Evolutionary conservation across 2,888 invertebrate genomes (phyloP), one percentile per base, ranked within the genome.

Genomic region (Melolontha melolontha): DNA sequence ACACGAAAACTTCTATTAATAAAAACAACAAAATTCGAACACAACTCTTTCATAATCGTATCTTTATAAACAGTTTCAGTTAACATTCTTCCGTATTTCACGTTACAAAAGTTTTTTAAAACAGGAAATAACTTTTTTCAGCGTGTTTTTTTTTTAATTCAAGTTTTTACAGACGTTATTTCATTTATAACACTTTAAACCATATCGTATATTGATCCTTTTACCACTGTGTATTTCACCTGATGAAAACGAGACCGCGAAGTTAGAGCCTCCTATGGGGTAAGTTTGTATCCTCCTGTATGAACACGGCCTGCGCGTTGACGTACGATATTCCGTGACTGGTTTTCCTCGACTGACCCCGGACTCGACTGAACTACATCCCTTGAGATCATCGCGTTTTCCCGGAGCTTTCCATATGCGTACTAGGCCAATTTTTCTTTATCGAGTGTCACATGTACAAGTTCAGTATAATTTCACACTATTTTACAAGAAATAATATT

Each of bases 171-270:
- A 6, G 34, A 34, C 34, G 10, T 5, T 34, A 34, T 34, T 34
- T 34, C 34, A 34, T 34, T 34, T 34, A 34, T 8, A 6, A 34
- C 34, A 34, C 34, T 34, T 6, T 34, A 6, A 34, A 34, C 74
- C 75, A 73, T 74, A 73, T 70, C 72, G 72, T 74, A 75, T 75
- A 75, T 75, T 75, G 75, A 75, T 75, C 74, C 73, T 73, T 70
- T 71, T 74, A 72, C 75, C 74, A 75, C 75, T 34, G 34, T 34
- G 7, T 10, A 34, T 75, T 74, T 75, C 71, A 75, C 75, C 75
- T 75, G 74, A 34, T 34, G 34, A 10, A 34, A 70, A 70, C 70
- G 72, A 71, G 59, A 71, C 67, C 69, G 69, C 64, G 59, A 66
- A 73, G 68, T 55, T 67, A 44, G 70, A 68, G 72, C 70, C 66